Conservation (phyloP, 2,888 invertebrate genomes). For the Drosophila putrida region DNA sequence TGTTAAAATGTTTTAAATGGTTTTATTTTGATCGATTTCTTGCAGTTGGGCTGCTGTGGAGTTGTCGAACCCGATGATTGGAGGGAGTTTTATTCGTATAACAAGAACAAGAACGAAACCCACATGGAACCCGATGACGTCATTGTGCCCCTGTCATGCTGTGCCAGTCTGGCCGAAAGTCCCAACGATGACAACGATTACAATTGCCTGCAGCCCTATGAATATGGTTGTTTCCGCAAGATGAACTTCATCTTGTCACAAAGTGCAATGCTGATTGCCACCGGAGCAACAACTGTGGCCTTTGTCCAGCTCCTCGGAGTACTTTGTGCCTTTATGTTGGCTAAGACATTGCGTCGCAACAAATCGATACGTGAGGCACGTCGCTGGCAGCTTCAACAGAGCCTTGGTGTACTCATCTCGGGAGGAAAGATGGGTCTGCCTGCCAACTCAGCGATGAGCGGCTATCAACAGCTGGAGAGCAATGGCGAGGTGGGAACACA, state of each 20-base stretch:
- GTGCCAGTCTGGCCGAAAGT: slow-evolving; percentile 81
- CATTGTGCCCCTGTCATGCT: slow-evolving; percentile 88
- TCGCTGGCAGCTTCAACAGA: slow-evolving; percentile 88
- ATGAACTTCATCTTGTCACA: slow-evolving; percentile 89
- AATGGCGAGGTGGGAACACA: slow-evolving; percentile 71
- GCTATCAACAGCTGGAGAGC: slow-evolving; percentile 83
- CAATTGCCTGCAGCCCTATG: slow-evolving; percentile 77
- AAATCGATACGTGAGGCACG: slow-evolving; percentile 90
- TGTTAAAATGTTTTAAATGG: no score
- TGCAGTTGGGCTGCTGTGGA: slow-evolving; percentile 90
- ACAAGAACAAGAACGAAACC: slow-evolving; percentile 51
- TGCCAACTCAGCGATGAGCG: slow-evolving; percentile 77
- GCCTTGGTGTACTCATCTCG: slow-evolving; percentile 82
- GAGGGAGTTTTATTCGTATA: slow-evolving; percentile 81
- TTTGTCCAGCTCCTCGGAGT: slow-evolving; percentile 95
- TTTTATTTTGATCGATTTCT: no score
- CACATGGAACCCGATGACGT: slow-evolving; percentile 78
- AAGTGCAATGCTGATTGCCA: slow-evolving; percentile 90
- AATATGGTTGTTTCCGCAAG: slow-evolving; percentile 88
- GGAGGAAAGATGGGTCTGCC: slow-evolving; percentile 80
- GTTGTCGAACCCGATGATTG: slow-evolving; percentile 88
- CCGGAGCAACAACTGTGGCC: slow-evolving; percentile 92
- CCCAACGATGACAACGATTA: slow-evolving; percentile 14
- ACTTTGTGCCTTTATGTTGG: slow-evolving; percentile 95
- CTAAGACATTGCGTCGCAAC: slow-evolving; percentile 92